Evolutionary conservation across 2,113 vertebrate species (phyloP).

Genomic region (Egretta garzetta): DNA sequence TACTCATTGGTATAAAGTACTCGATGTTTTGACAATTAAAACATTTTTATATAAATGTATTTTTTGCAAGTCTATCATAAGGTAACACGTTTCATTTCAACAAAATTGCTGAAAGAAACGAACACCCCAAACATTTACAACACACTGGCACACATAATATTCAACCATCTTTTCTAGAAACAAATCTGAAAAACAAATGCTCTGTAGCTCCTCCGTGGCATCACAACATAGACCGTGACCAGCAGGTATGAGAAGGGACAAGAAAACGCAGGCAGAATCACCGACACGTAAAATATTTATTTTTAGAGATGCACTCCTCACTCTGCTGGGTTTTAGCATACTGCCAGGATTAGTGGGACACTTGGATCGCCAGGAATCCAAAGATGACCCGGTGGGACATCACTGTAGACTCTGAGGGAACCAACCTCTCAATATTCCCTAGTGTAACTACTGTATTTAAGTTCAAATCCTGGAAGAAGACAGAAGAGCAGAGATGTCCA

Average conservation of each 20-base stretch:
- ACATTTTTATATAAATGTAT: background rate
- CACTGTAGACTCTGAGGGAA: background rate
- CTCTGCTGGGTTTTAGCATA: background rate
- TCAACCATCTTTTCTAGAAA: background rate
- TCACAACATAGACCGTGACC: background rate
- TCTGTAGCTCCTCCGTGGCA: background rate
- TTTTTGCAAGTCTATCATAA: background rate
- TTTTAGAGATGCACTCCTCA: background rate
- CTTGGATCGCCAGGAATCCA: background rate
- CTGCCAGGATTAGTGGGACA: background rate
- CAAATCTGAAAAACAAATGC: background rate
- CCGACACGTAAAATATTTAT: accelerated
- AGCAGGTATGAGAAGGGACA: background rate
- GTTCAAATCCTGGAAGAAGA: background rate
- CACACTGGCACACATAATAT: accelerated
- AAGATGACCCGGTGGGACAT: too few species aligned
- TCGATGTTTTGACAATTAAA: background rate
- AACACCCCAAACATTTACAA: background rate
- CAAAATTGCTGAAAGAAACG: background rate
- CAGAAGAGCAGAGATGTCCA: background rate
- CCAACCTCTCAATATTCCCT: background rate
- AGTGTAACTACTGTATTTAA: background rate
- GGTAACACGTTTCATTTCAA: background rate
- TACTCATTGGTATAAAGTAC: background rate
- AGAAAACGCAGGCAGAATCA: background rate